phyloP scores from a whole-genome alignment of 2,113 vertebrate species.

The Periophthalmus modestus region DNA sequence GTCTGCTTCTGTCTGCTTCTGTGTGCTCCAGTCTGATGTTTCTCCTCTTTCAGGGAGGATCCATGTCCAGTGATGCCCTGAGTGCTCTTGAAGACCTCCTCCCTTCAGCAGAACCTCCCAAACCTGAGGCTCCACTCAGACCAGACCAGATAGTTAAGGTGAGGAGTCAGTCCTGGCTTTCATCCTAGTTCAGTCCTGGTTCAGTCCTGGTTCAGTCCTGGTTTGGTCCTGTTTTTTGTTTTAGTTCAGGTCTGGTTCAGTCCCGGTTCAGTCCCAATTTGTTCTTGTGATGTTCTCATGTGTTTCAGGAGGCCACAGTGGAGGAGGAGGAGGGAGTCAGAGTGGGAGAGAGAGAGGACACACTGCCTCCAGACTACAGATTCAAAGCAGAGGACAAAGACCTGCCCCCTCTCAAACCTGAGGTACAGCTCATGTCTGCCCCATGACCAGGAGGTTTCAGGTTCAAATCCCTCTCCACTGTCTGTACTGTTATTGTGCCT shows the following conservation, averaged over 20 bases:
- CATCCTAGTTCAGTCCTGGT: no score
- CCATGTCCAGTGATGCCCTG: slow-evolving; percentile 68
- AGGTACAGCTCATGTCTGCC: no score
- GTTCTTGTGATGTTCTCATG: not conserved
- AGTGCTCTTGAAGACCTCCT: slow-evolving; percentile 53
- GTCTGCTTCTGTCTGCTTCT: not conserved
- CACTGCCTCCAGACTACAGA: slow-evolving; percentile 68
- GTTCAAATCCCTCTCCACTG: no score
- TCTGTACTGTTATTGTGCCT: no score
- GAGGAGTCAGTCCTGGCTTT: slow-evolving; percentile 16
- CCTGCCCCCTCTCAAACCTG: slow-evolving; percentile 66
- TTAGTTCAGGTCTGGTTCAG: no score
- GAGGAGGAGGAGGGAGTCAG: slow-evolving; percentile 63
- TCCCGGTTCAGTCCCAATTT: no score
- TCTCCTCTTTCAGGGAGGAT: slow-evolving; percentile 38
- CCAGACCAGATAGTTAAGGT: slow-evolving; percentile 71
- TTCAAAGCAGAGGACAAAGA: slow-evolving; percentile 55
- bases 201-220: no score
- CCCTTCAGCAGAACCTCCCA: slow-evolving; percentile 35
- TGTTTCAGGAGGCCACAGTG: slow-evolving; percentile 57
- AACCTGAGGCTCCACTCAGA: slow-evolving; percentile 59
- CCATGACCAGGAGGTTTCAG: no score
- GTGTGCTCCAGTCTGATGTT: not conserved
- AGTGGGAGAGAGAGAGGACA: slow-evolving; percentile 68
- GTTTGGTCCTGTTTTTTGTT: no score